Evolutionary conservation across 1,140 invertebrate genomes (phyloP).

Genomic region (Tetramorium parvispinum): DNA sequence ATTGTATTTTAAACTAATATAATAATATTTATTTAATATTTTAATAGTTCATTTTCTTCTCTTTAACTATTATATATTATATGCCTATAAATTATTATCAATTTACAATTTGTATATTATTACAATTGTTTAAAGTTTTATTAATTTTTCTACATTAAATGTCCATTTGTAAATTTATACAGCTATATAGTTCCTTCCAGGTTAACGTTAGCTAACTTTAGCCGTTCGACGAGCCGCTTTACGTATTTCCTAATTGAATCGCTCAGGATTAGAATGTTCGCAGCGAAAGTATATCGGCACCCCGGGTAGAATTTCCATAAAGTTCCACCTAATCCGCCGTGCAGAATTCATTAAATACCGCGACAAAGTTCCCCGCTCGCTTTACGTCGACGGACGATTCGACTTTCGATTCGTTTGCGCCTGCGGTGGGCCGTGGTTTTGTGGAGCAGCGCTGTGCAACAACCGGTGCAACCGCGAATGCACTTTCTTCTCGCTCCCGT

Average conservation of each 20-base stretch:
- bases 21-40: neutral
- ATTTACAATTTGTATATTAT: neutral
- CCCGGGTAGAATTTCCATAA: slow-evolving; percentile 11
- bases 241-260: slow-evolving; percentile 18
- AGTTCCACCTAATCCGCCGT: slow-evolving; percentile 8
- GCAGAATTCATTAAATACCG: slow-evolving; percentile 48
- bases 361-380: slow-evolving; percentile 40
- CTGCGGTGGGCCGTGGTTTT: slow-evolving; percentile 69
- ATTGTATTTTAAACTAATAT: neutral
- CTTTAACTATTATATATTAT: neutral
- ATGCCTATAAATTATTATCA: neutral
- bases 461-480: slow-evolving; percentile 74
- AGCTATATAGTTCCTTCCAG: neutral
- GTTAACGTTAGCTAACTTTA: neutral
- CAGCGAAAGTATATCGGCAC: slow-evolving; percentile 2
- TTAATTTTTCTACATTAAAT: slow-evolving; percentile 5
- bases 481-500: slow-evolving; percentile 70
- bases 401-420: slow-evolving; percentile 72
- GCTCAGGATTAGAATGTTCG: neutral
- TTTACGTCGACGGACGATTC: slow-evolving; percentile 48
- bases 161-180: neutral
- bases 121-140: neutral
- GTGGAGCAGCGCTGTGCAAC: slow-evolving; percentile 74
- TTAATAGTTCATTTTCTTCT: neutral
- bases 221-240: neutral